Base-by-base conservation (phyloP, 1,140 invertebrate species). In the Caenorhabditis tropicalis region DNA sequence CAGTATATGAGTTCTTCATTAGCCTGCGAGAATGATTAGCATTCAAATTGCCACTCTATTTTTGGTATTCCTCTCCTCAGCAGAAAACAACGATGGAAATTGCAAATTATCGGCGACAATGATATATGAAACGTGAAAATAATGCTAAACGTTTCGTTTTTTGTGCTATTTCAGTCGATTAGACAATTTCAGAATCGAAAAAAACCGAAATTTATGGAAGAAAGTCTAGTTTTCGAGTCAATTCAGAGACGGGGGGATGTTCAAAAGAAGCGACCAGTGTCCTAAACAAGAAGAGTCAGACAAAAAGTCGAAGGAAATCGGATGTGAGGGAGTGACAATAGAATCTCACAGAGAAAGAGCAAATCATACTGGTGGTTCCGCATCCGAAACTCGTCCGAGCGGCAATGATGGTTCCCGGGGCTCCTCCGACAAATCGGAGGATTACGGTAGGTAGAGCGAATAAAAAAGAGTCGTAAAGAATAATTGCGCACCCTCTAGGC, bases 301-400 rank as follows among this genome's bases (percentile, higher is more conserved):
- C n/a, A 74, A 31, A 43, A 74, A 46, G 3, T 74, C 24, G 19
- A 10, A 74, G 65, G 21, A 43, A 74, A 74, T 74, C 43, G 36
- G 36, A 74, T 74, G 65, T 74, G 65, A 74, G 65, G 65, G 36
- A 74, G 65, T 43, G n/a, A 74, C 36, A 43, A 74, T 24, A n/a
- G 53, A 27, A 56, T 43, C 43, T 43, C 33, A 27, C 48, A 43
- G 43, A 74, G n/a, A 74, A 43, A 74, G 36, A 74, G 65, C 65
- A 74, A 39, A 74, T 74, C 65, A 74, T 74, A 74, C 65, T 74
- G 33, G 65, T 74, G 33, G 65, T 74, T 74, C 65, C 36, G 36
- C 36, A 74, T 43, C 65, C 36, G 65, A 43, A 74, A 74, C 6
- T 74, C 36, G 36, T 46, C 65, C 15, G 65, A 74, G 65, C 65